Evolutionary conservation across 2,797 vertebrate genomes (phyloP).

Genomic region (Liasis olivaceus): DNA sequence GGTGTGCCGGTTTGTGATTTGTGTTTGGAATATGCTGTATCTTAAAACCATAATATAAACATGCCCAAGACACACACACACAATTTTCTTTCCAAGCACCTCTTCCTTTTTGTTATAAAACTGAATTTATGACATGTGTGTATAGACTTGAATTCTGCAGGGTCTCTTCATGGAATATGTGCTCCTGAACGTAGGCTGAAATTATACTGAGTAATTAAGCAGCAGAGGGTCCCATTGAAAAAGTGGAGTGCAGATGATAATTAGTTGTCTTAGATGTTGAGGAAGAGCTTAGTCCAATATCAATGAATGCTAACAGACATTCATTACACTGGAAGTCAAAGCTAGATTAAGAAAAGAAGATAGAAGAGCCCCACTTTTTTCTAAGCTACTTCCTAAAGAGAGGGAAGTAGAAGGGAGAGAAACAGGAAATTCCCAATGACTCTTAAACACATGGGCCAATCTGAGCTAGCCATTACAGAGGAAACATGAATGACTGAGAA

Average conservation of each 20-base stretch:
- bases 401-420: too few relatives aligned
- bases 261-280: not conserved
- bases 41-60: not conserved
- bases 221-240: not conserved
- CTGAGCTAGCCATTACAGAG: not conserved
- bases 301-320: not conserved
- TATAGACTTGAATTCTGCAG: not conserved
- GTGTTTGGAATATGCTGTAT: not conserved
- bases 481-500: not conserved
- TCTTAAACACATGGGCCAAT: not conserved
- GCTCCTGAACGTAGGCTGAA: not conserved
- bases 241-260: not conserved
- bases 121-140: not conserved
- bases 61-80: not conserved
- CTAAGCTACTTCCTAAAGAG: not conserved
- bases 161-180: not conserved
- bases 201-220: not conserved
- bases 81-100: not conserved
- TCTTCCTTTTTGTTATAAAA: not conserved
- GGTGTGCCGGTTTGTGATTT: not conserved
- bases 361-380: not conserved
- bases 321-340: not conserved
- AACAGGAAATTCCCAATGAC: too few relatives aligned
- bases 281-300: not conserved
- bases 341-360: not conserved